Evolutionary conservation across 2,113 vertebrate species (phyloP), one percentile per base, ranked within the genome.

Genomic region (Neodon shergylaensis): DNA sequence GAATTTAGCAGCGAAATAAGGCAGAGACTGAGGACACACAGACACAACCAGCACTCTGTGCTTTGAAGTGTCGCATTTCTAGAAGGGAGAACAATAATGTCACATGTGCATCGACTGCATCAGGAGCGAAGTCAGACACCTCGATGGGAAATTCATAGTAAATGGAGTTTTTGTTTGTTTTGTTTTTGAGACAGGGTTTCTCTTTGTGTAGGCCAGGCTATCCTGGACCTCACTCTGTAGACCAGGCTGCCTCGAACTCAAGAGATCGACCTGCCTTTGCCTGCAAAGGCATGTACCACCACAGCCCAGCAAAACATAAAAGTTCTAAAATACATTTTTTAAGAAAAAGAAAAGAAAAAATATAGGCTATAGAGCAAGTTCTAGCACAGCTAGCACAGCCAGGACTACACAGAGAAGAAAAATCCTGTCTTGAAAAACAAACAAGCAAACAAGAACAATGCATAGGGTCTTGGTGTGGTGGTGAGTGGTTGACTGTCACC

Each of bases 1-100:
- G 90, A 99, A 99, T 96, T 99, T 99, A 96, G 99, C 98, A 86
- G 99, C 99, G 97, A 99, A 99, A 98, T 99, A 99, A 98, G 99
- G 98, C 98, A 99, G 98, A 95, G 98, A 99, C 97, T 99, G 99
- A 85, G 98, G 99, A 95, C 98, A 99, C 70, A 99, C 86, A 44
- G 98, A 98, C 91, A 98, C 99, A 52, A 98, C 98, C 97, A 99
- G 96, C 96, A 99, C 98, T 98, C 98, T 99, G 98, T 99, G 99
- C 98, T 98, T 98, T 82, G 99, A 99, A 96, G 98, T 95, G 96
- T 99, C 98, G 78, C 99, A 99, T 97, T 98, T 99, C 99, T 99
- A 94, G 72, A 73, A 92, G 52, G 26, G 89, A 81, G 81, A 73
- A 88, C 0, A 83, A 63, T 11, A 26, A 44, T 1, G 36, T 39